phyloP scores from a whole-genome alignment of 2,888 invertebrate genomes.

The Plemyria rubiginata region DNA sequence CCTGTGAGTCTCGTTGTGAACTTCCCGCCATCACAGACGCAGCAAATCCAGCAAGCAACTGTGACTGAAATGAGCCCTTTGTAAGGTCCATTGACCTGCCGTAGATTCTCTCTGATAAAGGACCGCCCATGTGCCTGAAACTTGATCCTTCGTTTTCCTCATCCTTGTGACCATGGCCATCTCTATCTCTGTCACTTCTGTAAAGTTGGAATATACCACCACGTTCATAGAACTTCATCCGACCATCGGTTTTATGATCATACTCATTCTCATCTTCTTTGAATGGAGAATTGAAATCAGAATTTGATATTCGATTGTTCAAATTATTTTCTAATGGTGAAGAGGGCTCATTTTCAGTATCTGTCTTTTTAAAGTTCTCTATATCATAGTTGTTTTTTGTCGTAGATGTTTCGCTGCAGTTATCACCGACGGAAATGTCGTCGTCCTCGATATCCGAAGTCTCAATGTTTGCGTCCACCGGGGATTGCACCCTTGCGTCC shows the following conservation, averaged over 20 bases:
- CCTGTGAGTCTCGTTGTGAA: constrained; percentile 70
- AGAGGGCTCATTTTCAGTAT: constrained; percentile 57
- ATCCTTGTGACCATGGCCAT: constrained; percentile 56
- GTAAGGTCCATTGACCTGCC: constrained; percentile 75
- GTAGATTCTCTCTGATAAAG: constrained; percentile 70
- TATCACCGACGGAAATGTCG: constrained; percentile 78
- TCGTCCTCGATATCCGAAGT: constrained; percentile 67
- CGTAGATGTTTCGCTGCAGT: constrained; percentile 73
- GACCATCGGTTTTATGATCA: constrained; percentile 62
- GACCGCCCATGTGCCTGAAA: constrained; percentile 60
- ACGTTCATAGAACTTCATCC: constrained; percentile 71
- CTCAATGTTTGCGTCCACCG: constrained; percentile 60
- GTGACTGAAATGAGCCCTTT: constrained; percentile 75
- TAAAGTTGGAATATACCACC: constrained; percentile 74
- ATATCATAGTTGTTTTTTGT: constrained; percentile 44
- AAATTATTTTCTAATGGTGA: constrained; percentile 64
- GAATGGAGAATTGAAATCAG: constrained; percentile 68
- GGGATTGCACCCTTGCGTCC: constrained; percentile 53
- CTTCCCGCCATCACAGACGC: constrained; percentile 76
- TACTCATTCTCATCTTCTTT: constrained; percentile 74
- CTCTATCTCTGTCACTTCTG: constrained; percentile 65
- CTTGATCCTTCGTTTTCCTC: constrained; percentile 54
- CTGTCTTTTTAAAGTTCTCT: constrained; percentile 55
- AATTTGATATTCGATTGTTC: constrained; percentile 60
- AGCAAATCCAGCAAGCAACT: constrained; percentile 73